phyloP scores from a whole-genome alignment of 1,140 invertebrate species.

The Pentalonia nigronervosa region DNA sequence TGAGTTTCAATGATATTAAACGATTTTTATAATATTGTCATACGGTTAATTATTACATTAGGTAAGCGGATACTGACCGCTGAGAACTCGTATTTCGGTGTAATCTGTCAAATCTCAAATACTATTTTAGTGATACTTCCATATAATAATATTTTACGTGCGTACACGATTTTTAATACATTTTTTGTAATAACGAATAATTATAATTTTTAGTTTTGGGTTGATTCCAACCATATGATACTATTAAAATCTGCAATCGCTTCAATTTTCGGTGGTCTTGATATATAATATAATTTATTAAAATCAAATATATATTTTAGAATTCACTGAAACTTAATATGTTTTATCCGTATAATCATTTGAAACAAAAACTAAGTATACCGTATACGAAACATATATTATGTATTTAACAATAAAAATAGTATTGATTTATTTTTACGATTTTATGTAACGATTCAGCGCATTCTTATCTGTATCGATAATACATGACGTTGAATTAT shows the following conservation, averaged over 20 bases:
- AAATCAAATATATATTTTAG: neutral
- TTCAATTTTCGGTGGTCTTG: neutral
- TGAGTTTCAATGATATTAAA: neutral
- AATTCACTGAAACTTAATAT: neutral
- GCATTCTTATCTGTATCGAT: neutral
- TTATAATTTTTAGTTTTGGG: neutral
- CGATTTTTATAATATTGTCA: neutral
- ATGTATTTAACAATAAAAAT: constrained; percentile 2
- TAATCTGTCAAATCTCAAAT: neutral
- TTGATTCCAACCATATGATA: neutral
- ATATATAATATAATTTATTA: neutral
- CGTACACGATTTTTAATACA: neutral
- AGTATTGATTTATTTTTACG: neutral
- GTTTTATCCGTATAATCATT: neutral
- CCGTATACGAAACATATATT: neutral
- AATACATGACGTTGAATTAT: constrained; percentile 20
- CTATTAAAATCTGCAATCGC: neutral
- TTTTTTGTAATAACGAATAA: neutral
- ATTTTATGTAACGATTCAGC: neutral
- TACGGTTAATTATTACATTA: neutral
- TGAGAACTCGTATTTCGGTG: neutral
- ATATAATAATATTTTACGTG: neutral
- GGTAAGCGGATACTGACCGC: no score
- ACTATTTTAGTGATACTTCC: neutral
- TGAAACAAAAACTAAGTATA: neutral